Base-by-base conservation (phyloP, 1,140 invertebrate species). In the Aethina tumida region DNA sequence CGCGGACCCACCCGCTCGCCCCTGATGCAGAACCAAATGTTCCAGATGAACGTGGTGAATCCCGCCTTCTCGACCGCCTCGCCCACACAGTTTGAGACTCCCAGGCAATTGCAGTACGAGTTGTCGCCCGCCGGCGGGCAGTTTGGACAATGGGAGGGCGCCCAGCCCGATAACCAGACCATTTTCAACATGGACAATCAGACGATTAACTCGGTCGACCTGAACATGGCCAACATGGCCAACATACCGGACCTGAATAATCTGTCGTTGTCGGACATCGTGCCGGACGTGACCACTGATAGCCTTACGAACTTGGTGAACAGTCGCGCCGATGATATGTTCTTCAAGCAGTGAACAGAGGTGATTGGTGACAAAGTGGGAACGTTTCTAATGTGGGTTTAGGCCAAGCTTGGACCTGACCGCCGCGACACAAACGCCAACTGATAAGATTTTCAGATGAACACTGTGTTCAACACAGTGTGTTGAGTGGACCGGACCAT, bases 171-270 rank as follows among this genome's bases (percentile, higher is more conserved):
- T 12, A 24, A 13, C 13, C 36, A 26, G 18, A 39, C 7, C 10
- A 17, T 37, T 8, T 10, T 44, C 8, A 39, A 53, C 32, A 32
- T 53, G 29, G 50, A 50, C 31, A 45, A 40, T 9, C 43, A 36
- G 13, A 33, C 35, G 16, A 34, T 45, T 13, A 39, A 37, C 16
- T 39, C 35, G 2, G 45, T 15, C 9, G 37, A 35, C 20, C 36
- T 33, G 43, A 41, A 41, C 16, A 42, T 45, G n/a, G 14, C 37
- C 7, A 35, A 39, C 19, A 14, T 31, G 9, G 24, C 14, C 5
- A 35, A 26, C 16, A 10, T 41, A 15, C 31, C 25, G 5, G 40
- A 42, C 9, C 26, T 47, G 17, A 26, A 20, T 4, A 39, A 35
- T 24, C 19, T 44, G 37, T 43, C 36, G 18, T 27, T 45, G 18